A percentile compares a stretch with the other conserved stretches of the same genome.
Conservation (phyloP, 2,888 invertebrate species). For the Ormyrus nitidulus region DNA sequence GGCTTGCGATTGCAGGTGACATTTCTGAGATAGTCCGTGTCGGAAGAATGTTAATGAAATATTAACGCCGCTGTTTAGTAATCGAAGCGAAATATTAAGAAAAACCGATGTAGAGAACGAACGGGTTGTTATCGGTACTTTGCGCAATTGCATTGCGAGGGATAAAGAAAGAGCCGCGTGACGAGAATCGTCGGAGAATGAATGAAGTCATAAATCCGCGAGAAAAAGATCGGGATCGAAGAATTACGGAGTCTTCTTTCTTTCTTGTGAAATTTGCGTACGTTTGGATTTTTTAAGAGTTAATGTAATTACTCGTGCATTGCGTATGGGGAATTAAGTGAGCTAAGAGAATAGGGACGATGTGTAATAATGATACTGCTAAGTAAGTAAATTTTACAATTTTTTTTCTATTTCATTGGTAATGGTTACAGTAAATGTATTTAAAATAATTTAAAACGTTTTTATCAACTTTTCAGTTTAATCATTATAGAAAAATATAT, state of each 20-base stretch:
- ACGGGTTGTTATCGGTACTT: conserved; percentile 23
- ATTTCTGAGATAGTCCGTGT: conserved; percentile 8
- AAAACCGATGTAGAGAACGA: conserved; percentile 25
- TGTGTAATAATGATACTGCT: neutral
- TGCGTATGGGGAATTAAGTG: neutral
- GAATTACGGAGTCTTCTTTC: neutral
- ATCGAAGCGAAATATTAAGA: conserved; percentile 29
- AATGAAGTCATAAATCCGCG: conserved; percentile 55
- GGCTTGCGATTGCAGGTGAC: neutral
- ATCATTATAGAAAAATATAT: too few species aligned
- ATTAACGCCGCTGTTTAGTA: conserved; percentile 49
- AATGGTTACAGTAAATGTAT: too few species aligned
- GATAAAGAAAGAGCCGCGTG: conserved; percentile 31
- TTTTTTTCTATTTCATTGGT: too few species aligned
- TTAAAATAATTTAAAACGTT: too few species aligned
- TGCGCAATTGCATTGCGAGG: conserved; percentile 30
- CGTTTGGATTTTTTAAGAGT: neutral
- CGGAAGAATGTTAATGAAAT: conserved; percentile 53
- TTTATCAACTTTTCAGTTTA: too few species aligned
- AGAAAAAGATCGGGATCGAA: too few species aligned
- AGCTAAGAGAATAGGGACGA: too few species aligned
- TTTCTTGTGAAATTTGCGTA: conserved; percentile 41
- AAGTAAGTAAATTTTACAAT: too few species aligned
- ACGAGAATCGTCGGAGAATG: conserved; percentile 42
- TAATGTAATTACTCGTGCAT: too few species aligned